A percentile compares a stretch with the other conserved stretches of the same genome.
phyloP scores from a whole-genome alignment of 1,140 invertebrate genomes.

The Pseudomyrmex concolor region DNA sequence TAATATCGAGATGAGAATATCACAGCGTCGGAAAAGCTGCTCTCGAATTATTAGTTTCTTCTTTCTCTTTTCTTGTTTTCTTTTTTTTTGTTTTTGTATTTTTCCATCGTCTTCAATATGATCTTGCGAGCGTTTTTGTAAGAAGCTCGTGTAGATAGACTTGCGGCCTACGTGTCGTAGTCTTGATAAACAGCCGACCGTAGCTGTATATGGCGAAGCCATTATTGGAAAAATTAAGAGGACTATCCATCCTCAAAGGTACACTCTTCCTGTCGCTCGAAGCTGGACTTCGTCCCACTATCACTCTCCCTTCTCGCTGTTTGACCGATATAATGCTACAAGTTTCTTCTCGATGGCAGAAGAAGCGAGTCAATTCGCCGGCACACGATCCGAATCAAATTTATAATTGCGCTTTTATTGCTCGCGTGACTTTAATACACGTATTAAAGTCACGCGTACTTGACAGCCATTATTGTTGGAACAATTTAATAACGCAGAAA shows the following conservation, averaged over 20 bases:
- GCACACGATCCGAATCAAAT: background rate
- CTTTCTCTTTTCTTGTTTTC: background rate
- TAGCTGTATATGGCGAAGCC: conserved; percentile 61
- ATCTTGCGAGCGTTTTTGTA: conserved; percentile 59
- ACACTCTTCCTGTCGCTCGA: conserved; percentile 49
- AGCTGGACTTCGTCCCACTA: conserved; percentile 33
- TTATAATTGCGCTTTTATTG: background rate
- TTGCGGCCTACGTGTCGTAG: conserved; percentile 65
- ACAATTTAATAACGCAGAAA: background rate
- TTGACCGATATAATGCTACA: conserved; percentile 51
- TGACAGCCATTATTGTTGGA: background rate
- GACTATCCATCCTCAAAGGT: conserved; percentile 71
- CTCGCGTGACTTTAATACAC: background rate
- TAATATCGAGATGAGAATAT: conserved; percentile 40
- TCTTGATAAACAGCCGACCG: conserved; percentile 76
- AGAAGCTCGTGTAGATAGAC: conserved; percentile 60
- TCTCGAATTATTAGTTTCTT: conserved; percentile 52
- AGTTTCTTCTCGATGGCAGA: conserved; percentile 36
- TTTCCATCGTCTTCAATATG: conserved; percentile 20
- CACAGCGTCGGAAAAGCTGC: conserved; percentile 1
- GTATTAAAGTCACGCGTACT: too few relatives aligned
- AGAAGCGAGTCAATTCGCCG: conserved; percentile 18
- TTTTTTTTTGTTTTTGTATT: background rate
- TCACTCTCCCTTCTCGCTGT: conserved; percentile 18
- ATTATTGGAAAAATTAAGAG: conserved; percentile 81